Evolutionary conservation across 2,797 vertebrate genomes (phyloP), one percentile per base, ranked within the genome.

Genomic region (Alcedo quadribrachys): DNA sequence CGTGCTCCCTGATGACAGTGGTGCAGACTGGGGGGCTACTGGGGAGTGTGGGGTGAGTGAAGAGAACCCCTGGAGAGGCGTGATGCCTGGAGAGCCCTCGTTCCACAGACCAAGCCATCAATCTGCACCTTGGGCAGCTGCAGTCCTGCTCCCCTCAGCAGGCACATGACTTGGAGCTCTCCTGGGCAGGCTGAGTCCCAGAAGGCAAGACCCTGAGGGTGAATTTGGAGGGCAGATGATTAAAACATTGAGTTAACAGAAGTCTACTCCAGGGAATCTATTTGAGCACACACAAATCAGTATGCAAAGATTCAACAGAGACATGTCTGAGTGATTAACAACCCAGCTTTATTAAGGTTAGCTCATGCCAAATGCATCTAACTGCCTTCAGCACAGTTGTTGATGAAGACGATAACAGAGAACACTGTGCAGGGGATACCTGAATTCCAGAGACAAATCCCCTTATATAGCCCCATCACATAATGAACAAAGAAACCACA

Each of bases 381-480:
- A 90, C 81, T 62, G 88, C 91, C 93, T 95, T 92, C 88, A 94
- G 90, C 93, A 21, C 55, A 85, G 89, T 30, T 95, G 87, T 90
- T 94, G 93, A 96, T 96, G 93, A 86, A 93, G 90, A 58, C 2
- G 90, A 87, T 95, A 95, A 91, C 76, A 32, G 73, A 46, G 57
- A 84, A 30, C 78, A 42, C 27, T 61, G 65, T 1, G 68, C 91
- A 90, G 86, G 65, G 84, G 73, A 94, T 92, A 96, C 90, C 94
- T 95, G 91, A 93, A 96, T 96, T 96, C 88, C 91, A 96, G 95
- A 96, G 75, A 75, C 91, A 93, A 65, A 93, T 92, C 87, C 82
- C 94, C 78, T 92, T 93, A 80, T 86, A 92, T 43, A 81, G 89
- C 61, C 61, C 62, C 83, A 71, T 46, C 86, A 33, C 85, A 90